Evolutionary conservation across 2,113 vertebrate species (phyloP), one percentile per base, ranked within the genome.

Genomic region (Callaeas wilsoni): DNA sequence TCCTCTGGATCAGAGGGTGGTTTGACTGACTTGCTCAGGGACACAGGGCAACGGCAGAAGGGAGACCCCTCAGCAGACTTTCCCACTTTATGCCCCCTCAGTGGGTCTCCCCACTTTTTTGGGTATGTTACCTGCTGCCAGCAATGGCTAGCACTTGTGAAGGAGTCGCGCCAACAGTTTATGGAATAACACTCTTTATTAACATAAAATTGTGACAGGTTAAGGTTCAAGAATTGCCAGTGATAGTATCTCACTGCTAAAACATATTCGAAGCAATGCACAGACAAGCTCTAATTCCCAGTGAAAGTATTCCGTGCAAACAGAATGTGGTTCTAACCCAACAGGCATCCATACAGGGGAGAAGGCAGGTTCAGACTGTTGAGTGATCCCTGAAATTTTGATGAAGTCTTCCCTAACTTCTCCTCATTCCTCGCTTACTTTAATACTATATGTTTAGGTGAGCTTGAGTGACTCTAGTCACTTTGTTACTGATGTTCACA

Each of bases 1-100:
- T 23, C 32, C 44, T 29, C 62, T 86, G 53, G 26, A 7, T 68
- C 1, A 0, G 32, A 50, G 20, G 42, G 7, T 0, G 0, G 25
- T 1, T 67, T 1, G 2, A 17, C 16, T 42, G 71, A 12, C 6
- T 35, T 50, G 9, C 32, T 50, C 44, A 67, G 44, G 35, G 35
- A 26, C 42, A 42, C 52, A 67, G 25, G 50, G 6, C 16, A 42
- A 17, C 21, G 32, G 35, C 42, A 35, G 13, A 25, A 30, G 13
- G 42, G 35, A 13, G 16, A 44, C 15, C 25, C 5, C 30, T 49
- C 35, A 35, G 23, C n/a, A n/a, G n/a, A n/a, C n/a, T n/a, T n/a
- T n/a, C n/a, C n/a, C n/a, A n/a, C n/a, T n/a, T n/a, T n/a, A n/a
- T n/a, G n/a, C n/a, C 18, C 18, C 4, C 11, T 73, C 49, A 30